Conservation (phyloP, 2,797 vertebrate genomes). For the Muscicapa striata region DNA sequence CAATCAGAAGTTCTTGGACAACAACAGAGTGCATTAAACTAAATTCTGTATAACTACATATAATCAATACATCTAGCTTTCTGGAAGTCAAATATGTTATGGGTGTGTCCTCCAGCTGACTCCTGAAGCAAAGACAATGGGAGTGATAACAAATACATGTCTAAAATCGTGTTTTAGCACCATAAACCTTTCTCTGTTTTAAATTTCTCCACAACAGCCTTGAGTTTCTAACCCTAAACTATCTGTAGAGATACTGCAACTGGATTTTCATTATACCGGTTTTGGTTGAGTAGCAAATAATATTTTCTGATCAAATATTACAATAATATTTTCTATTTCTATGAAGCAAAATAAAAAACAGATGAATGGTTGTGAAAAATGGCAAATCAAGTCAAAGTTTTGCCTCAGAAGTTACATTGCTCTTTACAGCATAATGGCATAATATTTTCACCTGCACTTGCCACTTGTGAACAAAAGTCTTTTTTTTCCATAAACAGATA, state of each 20-base stretch:
- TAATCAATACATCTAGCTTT: not conserved
- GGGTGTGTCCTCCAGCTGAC: not conserved
- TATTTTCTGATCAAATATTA: not conserved
- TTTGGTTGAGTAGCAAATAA: not conserved
- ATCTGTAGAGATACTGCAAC: not conserved
- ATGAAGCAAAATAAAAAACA: not conserved
- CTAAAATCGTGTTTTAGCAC: not conserved
- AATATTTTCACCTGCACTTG: not conserved
- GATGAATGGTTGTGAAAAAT: not conserved
- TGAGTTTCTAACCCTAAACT: not conserved
- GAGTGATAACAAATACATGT: not conserved
- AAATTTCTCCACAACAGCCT: not conserved
- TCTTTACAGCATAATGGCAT: not conserved
- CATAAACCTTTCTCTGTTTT: not conserved
- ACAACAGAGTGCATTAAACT: not conserved
- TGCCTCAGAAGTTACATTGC: not conserved
- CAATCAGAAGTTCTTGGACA: not conserved
- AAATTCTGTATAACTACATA: not conserved
- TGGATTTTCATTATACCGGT: not conserved
- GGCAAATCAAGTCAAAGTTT: not conserved
- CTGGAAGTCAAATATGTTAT: not conserved
- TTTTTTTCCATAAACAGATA: not conserved
- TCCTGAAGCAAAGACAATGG: not conserved
- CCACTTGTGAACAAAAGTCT: not conserved
- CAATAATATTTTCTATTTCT: not conserved